phyloP scores from a whole-genome alignment of 2,113 vertebrate genomes.

The Pristiophorus japonicus region DNA sequence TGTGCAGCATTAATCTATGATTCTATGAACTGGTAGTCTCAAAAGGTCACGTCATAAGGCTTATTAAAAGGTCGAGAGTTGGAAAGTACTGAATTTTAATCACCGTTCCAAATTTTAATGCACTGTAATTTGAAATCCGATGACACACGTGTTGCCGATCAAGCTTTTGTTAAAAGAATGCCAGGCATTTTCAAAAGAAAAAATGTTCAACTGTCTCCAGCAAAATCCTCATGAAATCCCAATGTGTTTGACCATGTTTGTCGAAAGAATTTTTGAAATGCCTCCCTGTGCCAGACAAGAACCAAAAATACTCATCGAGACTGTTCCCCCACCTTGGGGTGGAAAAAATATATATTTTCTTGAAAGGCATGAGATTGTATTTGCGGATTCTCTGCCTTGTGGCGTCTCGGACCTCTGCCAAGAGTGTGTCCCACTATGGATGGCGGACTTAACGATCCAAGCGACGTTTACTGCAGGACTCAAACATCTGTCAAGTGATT shows the following conservation, averaged over 20 bases:
- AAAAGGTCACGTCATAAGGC: neutral
- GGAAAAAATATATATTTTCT: neutral
- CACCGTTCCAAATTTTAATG: neutral
- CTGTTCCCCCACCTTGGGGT: neutral
- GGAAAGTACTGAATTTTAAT: neutral
- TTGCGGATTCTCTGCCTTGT: neutral
- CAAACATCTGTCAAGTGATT: neutral
- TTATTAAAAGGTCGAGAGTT: neutral
- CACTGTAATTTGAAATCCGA: neutral
- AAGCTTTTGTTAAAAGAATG: neutral
- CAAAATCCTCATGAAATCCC: neutral
- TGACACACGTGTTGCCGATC: neutral
- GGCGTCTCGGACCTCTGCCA: neutral
- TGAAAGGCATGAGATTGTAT: too few relatives aligned
- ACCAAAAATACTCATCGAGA: neutral
- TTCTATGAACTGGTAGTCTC: neutral
- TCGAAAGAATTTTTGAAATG: slow-evolving; percentile 27
- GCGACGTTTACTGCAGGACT: neutral
- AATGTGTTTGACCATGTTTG: neutral
- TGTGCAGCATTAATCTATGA: too few relatives aligned
- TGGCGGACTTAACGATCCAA: neutral
- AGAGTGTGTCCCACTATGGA: neutral
- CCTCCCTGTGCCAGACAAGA: neutral
- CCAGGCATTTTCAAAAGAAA: neutral
- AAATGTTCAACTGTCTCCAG: neutral